Conservation (phyloP, 2,113 vertebrate genomes). For the Dunckerocampus dactyliophorus region DNA sequence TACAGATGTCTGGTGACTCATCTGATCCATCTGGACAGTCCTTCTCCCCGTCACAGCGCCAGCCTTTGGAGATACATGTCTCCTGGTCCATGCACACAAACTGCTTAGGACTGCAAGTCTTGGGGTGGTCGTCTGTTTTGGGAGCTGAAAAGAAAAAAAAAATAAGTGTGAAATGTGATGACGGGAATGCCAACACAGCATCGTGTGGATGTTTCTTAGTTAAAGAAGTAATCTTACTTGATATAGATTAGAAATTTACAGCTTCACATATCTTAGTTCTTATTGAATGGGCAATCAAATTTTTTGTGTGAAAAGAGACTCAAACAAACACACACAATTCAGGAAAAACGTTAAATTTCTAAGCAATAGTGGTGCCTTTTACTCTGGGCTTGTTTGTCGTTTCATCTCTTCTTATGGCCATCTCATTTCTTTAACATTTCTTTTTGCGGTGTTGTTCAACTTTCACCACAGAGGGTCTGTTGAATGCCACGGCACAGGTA, state of each 20-base stretch:
- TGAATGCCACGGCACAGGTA: slow-evolving; percentile 46
- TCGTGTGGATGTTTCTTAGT: neutral
- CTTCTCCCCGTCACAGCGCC: slow-evolving; percentile 95
- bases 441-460: slow-evolving; percentile 46
- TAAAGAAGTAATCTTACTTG: neutral
- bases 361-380: slow-evolving; percentile 49
- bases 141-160: slow-evolving; percentile 68
- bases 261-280: slow-evolving; percentile 25
- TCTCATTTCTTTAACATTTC: slow-evolving; percentile 29
- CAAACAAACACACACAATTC: slow-evolving; percentile 29
- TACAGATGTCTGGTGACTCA: slow-evolving; percentile 94
- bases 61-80: slow-evolving; percentile 96
- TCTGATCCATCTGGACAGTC: slow-evolving; percentile 97
- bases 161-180: neutral
- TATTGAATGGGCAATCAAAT: slow-evolving; percentile 37
- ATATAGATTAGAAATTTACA: slow-evolving; percentile 33
- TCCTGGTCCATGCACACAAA: slow-evolving; percentile 96
- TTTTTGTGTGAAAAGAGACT: slow-evolving; percentile 45
- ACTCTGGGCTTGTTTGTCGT: slow-evolving; percentile 42
- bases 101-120: slow-evolving; percentile 95
- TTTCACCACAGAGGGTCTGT: slow-evolving; percentile 55
- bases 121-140: slow-evolving; percentile 60
- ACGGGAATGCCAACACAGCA: neutral
- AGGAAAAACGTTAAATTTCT: slow-evolving; percentile 32
- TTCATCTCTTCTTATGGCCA: slow-evolving; percentile 21